phyloP scores from a whole-genome alignment of 2,797 vertebrate genomes.

The Ptychobarbus kaznakovi region DNA sequence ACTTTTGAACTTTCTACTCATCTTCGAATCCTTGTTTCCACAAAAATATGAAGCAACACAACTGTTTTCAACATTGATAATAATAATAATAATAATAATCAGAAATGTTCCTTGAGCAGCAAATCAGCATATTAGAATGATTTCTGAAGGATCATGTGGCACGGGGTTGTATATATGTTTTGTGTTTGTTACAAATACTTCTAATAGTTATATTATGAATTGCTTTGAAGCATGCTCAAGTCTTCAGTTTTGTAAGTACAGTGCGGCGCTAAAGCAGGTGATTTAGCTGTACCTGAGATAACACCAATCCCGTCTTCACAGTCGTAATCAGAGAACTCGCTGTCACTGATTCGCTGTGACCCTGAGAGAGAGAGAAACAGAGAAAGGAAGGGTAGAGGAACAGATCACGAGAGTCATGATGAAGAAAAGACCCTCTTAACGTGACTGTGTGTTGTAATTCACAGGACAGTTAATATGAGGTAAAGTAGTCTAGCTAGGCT shows the following conservation, averaged over 20 bases:
- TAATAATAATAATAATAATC: conserved; percentile 2
- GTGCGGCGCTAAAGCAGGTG: neutral
- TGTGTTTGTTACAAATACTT: neutral
- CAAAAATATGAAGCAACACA: neutral
- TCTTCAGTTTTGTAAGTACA: conserved; percentile 7
- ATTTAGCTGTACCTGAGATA: conserved; percentile 84
- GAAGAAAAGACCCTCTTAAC: conserved; percentile 22
- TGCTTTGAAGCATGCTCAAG: neutral
- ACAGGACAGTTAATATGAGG: neutral
- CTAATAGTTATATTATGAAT: neutral
- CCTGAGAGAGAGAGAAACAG: conserved; percentile 74
- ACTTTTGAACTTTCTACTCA: neutral
- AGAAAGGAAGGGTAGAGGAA: conserved; percentile 19
- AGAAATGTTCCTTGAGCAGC: neutral
- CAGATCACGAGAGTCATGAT: conserved; percentile 8
- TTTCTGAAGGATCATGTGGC: neutral
- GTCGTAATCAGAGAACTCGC: conserved; percentile 95
- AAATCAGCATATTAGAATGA: neutral
- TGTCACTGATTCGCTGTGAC: conserved; percentile 93
- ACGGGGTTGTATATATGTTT: neutral
- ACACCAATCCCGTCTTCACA: conserved; percentile 95
- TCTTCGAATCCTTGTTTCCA: neutral
- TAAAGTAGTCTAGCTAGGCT: conserved; percentile 1
- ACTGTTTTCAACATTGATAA: neutral
- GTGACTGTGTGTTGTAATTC: conserved; percentile 7